Conservation (phyloP, 1,140 invertebrate species). For the Lutraria rhynchaena region DNA sequence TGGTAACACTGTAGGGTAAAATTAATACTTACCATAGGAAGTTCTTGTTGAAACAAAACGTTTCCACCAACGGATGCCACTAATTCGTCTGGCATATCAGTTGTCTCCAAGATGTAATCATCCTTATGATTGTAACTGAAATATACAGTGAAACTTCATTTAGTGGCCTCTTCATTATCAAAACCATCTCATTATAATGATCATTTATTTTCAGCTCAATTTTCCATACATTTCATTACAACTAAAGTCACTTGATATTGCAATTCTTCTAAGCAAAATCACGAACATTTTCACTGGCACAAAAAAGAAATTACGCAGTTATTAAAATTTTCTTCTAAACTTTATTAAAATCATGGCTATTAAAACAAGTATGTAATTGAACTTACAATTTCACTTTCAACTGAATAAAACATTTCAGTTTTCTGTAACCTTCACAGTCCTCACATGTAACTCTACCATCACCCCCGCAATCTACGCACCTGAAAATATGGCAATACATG, state of each 20-base stretch:
- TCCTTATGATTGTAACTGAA: conserved; percentile 68
- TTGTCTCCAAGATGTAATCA: conserved; percentile 70
- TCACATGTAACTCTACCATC: conserved; percentile 66
- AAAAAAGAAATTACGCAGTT: background rate
- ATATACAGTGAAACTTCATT: background rate
- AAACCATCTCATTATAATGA: background rate
- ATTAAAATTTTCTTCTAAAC: too few species aligned
- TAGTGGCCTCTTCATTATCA: too few species aligned
- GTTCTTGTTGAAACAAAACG: conserved; percentile 66
- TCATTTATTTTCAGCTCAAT: background rate
- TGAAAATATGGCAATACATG: conserved; percentile 10
- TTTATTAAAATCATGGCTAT: too few species aligned
- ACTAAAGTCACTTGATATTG: background rate
- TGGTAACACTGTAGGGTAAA: too few species aligned
- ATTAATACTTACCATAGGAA: conserved; percentile 64
- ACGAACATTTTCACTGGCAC: background rate
- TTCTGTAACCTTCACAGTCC: conserved; percentile 64
- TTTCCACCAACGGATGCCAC: conserved; percentile 64
- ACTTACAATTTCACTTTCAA: conserved; percentile 80
- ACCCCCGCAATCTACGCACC: conserved; percentile 63
- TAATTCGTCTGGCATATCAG: conserved; percentile 72
- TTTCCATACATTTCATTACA: background rate
- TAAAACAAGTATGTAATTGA: too few species aligned
- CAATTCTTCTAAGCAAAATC: background rate
- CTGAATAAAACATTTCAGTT: conserved; percentile 67